phyloP scores from a whole-genome alignment of 2,797 vertebrate genomes.

The Chelidonichthys spinosus region DNA sequence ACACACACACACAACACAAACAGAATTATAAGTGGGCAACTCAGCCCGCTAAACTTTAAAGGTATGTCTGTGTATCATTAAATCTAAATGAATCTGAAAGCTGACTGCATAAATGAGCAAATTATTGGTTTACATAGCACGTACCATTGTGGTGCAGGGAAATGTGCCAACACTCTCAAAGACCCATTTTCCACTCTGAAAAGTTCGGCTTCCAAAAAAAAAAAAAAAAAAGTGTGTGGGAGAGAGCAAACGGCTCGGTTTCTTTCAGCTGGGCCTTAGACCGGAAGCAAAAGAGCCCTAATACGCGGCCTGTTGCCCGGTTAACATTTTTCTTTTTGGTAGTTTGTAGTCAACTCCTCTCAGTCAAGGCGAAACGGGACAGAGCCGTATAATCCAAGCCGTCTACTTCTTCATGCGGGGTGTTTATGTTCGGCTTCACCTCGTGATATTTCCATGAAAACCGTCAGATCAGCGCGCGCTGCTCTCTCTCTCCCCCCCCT shows the following conservation, averaged over 20 bases:
- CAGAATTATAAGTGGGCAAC: constrained; percentile 12
- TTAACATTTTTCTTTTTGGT: constrained; percentile 60
- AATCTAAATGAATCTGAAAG: constrained; percentile 61
- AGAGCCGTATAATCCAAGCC: constrained; percentile 69
- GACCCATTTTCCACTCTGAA: constrained; percentile 87
- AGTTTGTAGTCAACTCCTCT: constrained; percentile 59
- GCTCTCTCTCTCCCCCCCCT: constrained; percentile 27
- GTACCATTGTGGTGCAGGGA: constrained; percentile 88
- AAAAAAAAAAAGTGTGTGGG: constrained; percentile 67
- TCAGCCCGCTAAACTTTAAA: constrained; percentile 32
- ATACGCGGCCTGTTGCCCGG: constrained; percentile 76
- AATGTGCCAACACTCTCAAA: constrained; percentile 86
- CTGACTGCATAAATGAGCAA: constrained; percentile 77
- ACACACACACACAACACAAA: constrained; percentile 32
- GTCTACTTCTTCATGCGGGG: constrained; percentile 59
- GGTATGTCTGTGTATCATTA: constrained; percentile 48
- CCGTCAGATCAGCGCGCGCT: constrained; percentile 29
- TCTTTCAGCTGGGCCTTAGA: constrained; percentile 77
- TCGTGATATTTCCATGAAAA: constrained; percentile 65
- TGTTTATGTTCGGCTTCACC: constrained; percentile 52
- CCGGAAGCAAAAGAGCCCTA: constrained; percentile 83
- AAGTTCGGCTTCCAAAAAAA: constrained; percentile 82
- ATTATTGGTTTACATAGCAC: constrained; percentile 87
- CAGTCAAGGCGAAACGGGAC: constrained; percentile 34
- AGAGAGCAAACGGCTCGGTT: constrained; percentile 72